A percentile compares a stretch with the other conserved stretches of the same genome.
phyloP scores from a whole-genome alignment of 2,888 invertebrate species.

The Pollenia griseotomentosa region DNA sequence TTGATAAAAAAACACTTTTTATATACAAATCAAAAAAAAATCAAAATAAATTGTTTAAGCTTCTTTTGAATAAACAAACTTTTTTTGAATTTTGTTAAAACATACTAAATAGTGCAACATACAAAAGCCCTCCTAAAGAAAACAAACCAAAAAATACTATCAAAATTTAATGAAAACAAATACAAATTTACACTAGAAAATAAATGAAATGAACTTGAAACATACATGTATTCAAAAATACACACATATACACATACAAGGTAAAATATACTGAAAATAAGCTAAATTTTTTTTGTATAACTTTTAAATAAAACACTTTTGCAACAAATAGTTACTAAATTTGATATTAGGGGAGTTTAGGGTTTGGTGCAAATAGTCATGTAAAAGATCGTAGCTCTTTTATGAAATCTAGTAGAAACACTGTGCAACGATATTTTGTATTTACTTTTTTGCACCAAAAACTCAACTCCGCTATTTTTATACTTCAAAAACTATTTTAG shows the following conservation, averaged over 20 bases:
- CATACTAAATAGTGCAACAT: slow-evolving; percentile 39
- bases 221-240: neutral
- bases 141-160: slow-evolving; percentile 36
- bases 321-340: slow-evolving; percentile 35
- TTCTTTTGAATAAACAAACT: slow-evolving; percentile 14
- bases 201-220: slow-evolving; percentile 4
- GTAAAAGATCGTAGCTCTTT: too few species aligned
- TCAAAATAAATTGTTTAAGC: slow-evolving; percentile 14
- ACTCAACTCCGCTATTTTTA: too few species aligned
- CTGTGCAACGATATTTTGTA: too few species aligned
- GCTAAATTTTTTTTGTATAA: neutral
- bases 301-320: neutral
- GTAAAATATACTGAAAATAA: neutral
- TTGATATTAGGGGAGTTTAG: neutral
- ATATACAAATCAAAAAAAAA: slow-evolving; percentile 13
- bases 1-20: neutral
- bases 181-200: slow-evolving; percentile 68
- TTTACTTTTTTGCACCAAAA: too few species aligned
- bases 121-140: slow-evolving; percentile 62
- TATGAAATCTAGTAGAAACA: too few species aligned
- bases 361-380: too few species aligned
- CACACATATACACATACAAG: neutral
- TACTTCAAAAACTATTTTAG: too few species aligned
- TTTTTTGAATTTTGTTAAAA: slow-evolving; percentile 25
- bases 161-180: slow-evolving; percentile 30